Evolutionary conservation across 2,797 vertebrate genomes (phyloP).

Genomic region (Falco biarmicus): DNA sequence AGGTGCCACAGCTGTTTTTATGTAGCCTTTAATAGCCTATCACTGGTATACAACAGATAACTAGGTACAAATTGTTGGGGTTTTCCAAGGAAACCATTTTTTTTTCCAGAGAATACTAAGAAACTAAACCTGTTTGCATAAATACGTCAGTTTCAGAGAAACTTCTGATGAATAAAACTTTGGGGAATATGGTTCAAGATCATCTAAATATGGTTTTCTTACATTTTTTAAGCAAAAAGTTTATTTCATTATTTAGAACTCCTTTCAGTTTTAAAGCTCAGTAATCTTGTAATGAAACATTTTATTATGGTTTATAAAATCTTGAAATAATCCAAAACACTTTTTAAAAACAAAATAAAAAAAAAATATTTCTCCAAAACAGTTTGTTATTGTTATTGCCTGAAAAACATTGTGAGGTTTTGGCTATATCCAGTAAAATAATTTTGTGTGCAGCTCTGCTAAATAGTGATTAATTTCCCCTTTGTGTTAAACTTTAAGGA

Average conservation of each 20-base stretch:
- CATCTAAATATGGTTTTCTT: neutral
- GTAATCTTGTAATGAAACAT: neutral
- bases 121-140: neutral
- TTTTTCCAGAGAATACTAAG: neutral
- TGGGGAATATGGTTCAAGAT: neutral
- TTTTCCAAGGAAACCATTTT: neutral
- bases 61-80: neutral
- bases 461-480: neutral
- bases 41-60: neutral
- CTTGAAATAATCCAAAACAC: neutral
- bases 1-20: neutral
- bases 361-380: neutral
- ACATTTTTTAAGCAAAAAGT: neutral
- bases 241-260: neutral
- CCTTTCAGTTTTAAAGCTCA: neutral
- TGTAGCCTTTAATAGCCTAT: neutral
- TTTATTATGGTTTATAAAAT: neutral
- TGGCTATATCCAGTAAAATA: neutral
- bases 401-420: neutral
- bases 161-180: neutral
- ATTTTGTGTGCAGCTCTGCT: neutral
- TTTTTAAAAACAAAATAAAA: neutral
- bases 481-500: neutral
- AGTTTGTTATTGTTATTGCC: neutral
- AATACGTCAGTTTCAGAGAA: neutral